Base-by-base conservation (phyloP, 1,140 invertebrate genomes). In the Ctenoplectra terminalis region DNA sequence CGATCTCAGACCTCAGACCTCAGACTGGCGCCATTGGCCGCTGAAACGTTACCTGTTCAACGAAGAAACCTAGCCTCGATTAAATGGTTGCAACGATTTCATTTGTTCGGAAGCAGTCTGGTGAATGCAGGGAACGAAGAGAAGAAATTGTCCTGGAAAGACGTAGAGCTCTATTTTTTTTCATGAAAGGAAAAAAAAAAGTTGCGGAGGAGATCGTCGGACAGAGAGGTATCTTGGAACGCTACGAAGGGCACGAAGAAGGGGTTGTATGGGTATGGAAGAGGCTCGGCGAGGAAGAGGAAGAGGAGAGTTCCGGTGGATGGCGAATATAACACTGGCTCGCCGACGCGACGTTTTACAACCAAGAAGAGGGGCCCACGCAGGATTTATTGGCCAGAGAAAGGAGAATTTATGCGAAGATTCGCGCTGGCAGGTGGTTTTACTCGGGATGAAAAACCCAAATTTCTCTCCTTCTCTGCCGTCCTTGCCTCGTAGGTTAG, bases 351-450 rank as follows among this genome's bases (percentile, higher is more conserved):
- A 85, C 67, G 72, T 82, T 81, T 85, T 86, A 86, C 67, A 85
- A 73, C 79, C 63, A n/a, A 81, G 79, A 73, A 84, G 71, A 75
- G 48, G 77, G 79, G 66, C 43, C 31, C 70, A 71, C 71, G 81
- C 60, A 79, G 84, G 88, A 93, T 93, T 93, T 93, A 92, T 92
- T 90, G 90, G 90, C 83, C 64, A 81, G 84, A 80, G 86, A 84
- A 80, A 48, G 85, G 77, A 90, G 89, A 91, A 92, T 92, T 92
- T 92, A 92, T 92, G 92, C 90, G 88, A 70, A 89, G 91, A 91
- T 91, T 90, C 90, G 87, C 87, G 90, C 89, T 92, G 92, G 90
- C 90, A 90, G 87, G 89, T 86, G 79, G 69, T 85, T 86, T 69
- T 78, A 86, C 64, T n/a, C 79, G 79, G 54, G 52, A 81, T 85